These are phyloP conservation scores for Diarsia rubi DNA, from an alignment of 2,888 invertebrate species.

Conservation along the genomic window DNA sequence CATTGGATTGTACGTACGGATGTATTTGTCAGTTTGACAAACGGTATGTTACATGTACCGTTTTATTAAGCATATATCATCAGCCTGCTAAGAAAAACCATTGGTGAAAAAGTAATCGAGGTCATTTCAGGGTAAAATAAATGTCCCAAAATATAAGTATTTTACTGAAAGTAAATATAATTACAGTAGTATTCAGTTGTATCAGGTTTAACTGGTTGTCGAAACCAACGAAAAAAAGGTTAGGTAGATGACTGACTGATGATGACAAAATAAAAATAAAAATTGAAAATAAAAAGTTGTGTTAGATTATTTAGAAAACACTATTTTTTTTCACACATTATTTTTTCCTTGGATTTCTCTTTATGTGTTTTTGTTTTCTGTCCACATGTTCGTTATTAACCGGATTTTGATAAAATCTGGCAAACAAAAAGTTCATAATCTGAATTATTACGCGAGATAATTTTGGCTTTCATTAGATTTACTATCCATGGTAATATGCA, in stretches of 20 bases:
- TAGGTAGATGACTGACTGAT: too few relatives aligned
- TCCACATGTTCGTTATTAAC: neutral
- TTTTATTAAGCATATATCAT: neutral
- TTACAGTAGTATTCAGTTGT: too few relatives aligned
- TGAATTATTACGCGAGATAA: neutral
- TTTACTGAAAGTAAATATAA: neutral
- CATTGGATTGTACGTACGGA: neutral
- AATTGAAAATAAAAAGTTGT: neutral
- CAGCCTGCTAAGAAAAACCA: neutral
- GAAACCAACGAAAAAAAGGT: too few relatives aligned
- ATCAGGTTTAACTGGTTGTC: too few relatives aligned
- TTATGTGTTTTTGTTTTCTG: neutral
- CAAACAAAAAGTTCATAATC: neutral
- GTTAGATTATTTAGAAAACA: neutral
- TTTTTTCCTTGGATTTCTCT: too few relatives aligned
- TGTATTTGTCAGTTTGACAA: conserved; percentile 14
- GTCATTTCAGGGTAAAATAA: neutral
- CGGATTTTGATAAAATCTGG: neutral
- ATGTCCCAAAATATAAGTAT: neutral
- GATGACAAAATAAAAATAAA: too few relatives aligned
- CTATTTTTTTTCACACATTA: too few relatives aligned
- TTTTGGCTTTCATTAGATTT: conserved; percentile 16
- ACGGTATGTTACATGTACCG: neutral
- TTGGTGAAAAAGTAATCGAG: neutral
- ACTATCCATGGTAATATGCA: conserved; percentile 10